These are phyloP conservation scores for Chaetorhynchus papuensis DNA, from an alignment of 2,113 vertebrate genomes.

Conservation along the genomic window DNA sequence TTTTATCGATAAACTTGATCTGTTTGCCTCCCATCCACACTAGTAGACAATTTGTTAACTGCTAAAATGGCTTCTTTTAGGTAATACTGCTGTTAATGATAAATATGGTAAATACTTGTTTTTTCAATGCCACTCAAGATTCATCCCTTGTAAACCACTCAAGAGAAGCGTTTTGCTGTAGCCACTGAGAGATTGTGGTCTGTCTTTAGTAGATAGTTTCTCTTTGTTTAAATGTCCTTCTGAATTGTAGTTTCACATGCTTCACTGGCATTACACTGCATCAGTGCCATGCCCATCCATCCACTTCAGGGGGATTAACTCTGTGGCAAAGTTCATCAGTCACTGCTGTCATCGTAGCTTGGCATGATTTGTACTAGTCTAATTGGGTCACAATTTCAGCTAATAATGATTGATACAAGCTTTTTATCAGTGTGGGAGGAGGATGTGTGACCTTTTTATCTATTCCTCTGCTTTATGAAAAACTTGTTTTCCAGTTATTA, in stretches of 20 bases:
- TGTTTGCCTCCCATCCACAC: neutral
- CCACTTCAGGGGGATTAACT: neutral
- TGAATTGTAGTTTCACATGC: neutral
- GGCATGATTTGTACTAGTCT: neutral
- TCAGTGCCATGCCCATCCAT: neutral
- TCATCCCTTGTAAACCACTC: neutral
- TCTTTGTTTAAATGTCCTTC: neutral
- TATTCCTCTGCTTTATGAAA: neutral
- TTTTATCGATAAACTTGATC: neutral
- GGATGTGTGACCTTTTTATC: neutral
- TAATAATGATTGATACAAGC: neutral
- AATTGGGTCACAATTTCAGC: neutral
- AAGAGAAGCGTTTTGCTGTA: neutral
- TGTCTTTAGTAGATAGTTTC: neutral
- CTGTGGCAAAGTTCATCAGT: neutral
- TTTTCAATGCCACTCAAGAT: neutral
- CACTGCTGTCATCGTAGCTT: rapidly evolving
- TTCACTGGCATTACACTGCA: rapidly evolving
- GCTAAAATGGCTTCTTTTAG: neutral
- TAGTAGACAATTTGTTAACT: neutral
- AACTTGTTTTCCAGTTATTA: neutral
- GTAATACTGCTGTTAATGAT: neutral
- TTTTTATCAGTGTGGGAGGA: neutral
- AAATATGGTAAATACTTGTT: neutral
- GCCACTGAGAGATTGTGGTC: neutral